phyloP scores from a whole-genome alignment of 2,113 vertebrate genomes.

The Plecturocebus donacophilus region DNA sequence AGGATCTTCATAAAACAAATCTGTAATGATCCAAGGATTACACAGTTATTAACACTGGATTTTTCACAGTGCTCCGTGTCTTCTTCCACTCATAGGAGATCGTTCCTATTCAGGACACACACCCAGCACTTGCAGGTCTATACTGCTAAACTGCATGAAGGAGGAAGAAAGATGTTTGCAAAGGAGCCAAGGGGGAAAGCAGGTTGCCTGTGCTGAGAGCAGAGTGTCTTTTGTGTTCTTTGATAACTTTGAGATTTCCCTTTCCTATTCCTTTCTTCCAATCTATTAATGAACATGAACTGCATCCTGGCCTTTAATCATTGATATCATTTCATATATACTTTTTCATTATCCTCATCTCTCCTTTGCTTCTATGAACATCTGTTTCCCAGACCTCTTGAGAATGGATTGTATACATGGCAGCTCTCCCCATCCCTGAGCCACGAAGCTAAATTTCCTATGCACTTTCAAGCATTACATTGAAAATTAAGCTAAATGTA shows the following conservation, averaged over 20 bases:
- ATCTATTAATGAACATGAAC: slow-evolving; percentile 74
- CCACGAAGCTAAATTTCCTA: slow-evolving; percentile 74
- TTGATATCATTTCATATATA: slow-evolving; percentile 79
- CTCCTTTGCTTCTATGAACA: slow-evolving; percentile 66
- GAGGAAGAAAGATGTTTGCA: not conserved
- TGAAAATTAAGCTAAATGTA: slow-evolving; percentile 78
- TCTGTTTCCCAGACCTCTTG: slow-evolving; percentile 78
- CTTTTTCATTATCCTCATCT: slow-evolving; percentile 73
- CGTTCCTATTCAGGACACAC: not conserved
- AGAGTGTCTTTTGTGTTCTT: slow-evolving; percentile 56
- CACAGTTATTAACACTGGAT: not conserved
- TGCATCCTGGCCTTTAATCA: slow-evolving; percentile 83
- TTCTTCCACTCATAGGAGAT: not conserved
- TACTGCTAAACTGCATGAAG: not conserved
- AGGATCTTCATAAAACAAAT: not conserved
- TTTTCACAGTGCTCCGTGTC: not conserved
- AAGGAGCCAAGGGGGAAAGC: slow-evolving; percentile 42
- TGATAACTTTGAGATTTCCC: slow-evolving; percentile 59
- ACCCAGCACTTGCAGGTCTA: not conserved
- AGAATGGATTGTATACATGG: slow-evolving; percentile 62
- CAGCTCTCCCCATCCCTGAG: slow-evolving; percentile 57
- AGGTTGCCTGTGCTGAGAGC: not conserved
- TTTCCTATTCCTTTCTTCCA: slow-evolving; percentile 60
- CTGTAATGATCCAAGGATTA: not conserved
- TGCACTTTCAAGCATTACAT: slow-evolving; percentile 79